Conservation (phyloP, 2,888 invertebrate species). For the Xanthia togata region DNA sequence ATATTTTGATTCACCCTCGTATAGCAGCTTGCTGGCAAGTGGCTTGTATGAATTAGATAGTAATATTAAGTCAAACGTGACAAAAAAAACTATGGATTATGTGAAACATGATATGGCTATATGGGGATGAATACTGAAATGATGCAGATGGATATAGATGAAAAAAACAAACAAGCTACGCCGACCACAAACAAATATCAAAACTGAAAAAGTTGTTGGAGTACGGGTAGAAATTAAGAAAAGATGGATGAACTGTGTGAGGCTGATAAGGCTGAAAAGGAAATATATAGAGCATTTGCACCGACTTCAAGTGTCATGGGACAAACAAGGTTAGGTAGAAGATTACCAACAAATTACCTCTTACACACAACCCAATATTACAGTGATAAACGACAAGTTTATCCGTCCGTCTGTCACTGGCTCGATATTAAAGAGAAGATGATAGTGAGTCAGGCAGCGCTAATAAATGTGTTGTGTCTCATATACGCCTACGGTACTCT, state of each 20-base stretch:
- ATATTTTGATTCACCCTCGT: too few relatives aligned
- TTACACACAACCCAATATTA: slow-evolving; percentile 40
- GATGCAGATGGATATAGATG: neutral
- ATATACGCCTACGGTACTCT: slow-evolving; percentile 61
- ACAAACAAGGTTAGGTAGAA: neutral
- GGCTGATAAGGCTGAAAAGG: neutral
- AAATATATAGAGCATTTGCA: neutral
- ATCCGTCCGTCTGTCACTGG: slow-evolving; percentile 53
- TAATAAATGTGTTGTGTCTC: slow-evolving; percentile 79
- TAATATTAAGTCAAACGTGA: too few relatives aligned
- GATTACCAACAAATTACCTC: slow-evolving; percentile 14
- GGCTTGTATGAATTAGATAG: too few relatives aligned
- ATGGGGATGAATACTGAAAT: neutral
- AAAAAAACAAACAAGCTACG: neutral
- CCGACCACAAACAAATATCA: neutral
- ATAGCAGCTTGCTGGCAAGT: too few relatives aligned
- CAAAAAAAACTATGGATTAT: neutral
- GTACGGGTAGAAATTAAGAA: too few relatives aligned
- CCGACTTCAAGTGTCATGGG: neutral
- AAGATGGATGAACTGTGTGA: too few relatives aligned
- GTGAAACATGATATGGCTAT: neutral
- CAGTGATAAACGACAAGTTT: slow-evolving; percentile 45
- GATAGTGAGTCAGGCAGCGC: slow-evolving; percentile 69
- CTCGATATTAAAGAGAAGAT: slow-evolving; percentile 49
- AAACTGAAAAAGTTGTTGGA: neutral